These are phyloP conservation scores for Drosophila truncata DNA, from an alignment of 1,140 invertebrate species.

Conservation along the genomic window DNA sequence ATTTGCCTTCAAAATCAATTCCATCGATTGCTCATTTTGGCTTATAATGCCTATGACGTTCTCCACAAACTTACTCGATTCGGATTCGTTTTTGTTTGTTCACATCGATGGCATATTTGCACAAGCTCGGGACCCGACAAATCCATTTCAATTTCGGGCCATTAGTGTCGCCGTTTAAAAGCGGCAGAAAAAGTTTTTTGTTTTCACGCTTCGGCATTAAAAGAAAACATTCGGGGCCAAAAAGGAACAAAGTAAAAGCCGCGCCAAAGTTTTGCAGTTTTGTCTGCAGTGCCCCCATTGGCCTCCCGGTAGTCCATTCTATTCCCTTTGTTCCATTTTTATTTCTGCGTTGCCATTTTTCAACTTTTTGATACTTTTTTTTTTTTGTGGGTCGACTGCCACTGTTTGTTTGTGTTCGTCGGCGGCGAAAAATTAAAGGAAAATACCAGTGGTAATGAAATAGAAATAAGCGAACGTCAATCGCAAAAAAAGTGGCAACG, in stretches of 20 bases:
- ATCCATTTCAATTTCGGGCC: constrained; percentile 76
- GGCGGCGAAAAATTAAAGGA: constrained; percentile 75
- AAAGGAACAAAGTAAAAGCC: constrained; percentile 26
- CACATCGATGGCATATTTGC: constrained; percentile 60
- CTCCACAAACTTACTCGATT: constrained; percentile 28
- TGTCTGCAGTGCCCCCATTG: constrained; percentile 62
- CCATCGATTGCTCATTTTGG: constrained; percentile 31
- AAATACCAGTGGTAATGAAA: constrained; percentile 75
- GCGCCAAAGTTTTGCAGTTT: constrained; percentile 75
- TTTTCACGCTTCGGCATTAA: constrained; percentile 81
- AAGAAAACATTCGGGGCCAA: constrained; percentile 67
- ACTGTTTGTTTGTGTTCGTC: constrained; percentile 67
- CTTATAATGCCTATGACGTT: constrained; percentile 21
- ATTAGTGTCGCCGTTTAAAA: constrained; percentile 75
- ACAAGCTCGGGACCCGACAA: constrained; percentile 61
- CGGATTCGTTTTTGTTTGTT: constrained; percentile 17
- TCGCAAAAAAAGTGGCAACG: constrained; percentile 13
- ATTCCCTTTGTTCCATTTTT: constrained; percentile 7
- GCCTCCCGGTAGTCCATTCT: not conserved
- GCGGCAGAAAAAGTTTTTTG: constrained; percentile 71
- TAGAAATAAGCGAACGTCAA: constrained; percentile 56
- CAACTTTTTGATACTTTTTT: constrained; percentile 34
- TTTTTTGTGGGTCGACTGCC: constrained; percentile 14
- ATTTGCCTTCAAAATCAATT: not conserved
- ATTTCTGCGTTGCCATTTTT: constrained; percentile 53